Base-by-base conservation (phyloP, 1,140 invertebrate genomes). In the Orius insidiosus region DNA sequence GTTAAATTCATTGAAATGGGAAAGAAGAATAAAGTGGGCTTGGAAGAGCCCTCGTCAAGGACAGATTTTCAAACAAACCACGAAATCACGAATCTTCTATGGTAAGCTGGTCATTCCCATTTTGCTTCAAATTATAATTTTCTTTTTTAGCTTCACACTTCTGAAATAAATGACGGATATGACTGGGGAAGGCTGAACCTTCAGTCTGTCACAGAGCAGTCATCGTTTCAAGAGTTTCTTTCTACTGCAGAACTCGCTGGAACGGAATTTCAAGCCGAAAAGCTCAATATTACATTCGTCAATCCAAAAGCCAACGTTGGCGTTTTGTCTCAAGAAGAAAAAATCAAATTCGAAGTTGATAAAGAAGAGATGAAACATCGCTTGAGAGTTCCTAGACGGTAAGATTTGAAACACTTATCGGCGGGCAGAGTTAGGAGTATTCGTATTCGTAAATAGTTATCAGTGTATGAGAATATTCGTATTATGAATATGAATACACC, bases 171-270 rank as follows among this genome's bases (percentile, higher is more conserved):
- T 58, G 89, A 94, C 69, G 87, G 85, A 3, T 85, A 83, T 56
- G 84, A 93, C 43, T 93, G 85, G 85, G 80, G 78, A 37, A 69
- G 83, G 33, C 63, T 93, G 0, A 92, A 94, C 65, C 65, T 95
- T 2, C 78, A 87, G 58, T 97, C 92, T 0, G 83, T 97, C 0
- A 98, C 93, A 0, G 92, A 97, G 58, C 86, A 98, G 60, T 88
- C 77, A 43, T 88, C 86, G 13, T 77, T 98, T 48, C 85, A 96
- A 67, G 94, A 98, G 55, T 98, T 98, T 62, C 64, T 98, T 1
- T 79, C 83, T 0, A 97, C 85, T 1, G 93, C 93, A 5, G 79
- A 94, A 63, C 63, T 98, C 36, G 90, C 93, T 2, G 85, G 86
- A 16, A 87, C 80, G 5, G 88, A 97, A 59, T 98, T 96, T 63